Evolutionary conservation across 2,888 invertebrate species (phyloP).

Genomic region (Drosophila differens): DNA sequence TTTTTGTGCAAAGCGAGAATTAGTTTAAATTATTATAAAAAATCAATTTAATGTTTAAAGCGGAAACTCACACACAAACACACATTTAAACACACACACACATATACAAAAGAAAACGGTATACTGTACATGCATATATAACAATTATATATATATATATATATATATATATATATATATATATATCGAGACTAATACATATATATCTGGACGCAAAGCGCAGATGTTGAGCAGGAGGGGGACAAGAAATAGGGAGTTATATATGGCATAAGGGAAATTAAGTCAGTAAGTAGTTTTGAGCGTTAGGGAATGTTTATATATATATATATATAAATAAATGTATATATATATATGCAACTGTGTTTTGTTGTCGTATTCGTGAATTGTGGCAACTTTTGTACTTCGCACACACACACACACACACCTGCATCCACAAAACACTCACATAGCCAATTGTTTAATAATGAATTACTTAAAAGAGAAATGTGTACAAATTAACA

Average conservation of each 20-base stretch:
- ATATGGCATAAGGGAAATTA: slow-evolving; percentile 37
- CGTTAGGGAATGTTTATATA: slow-evolving; percentile 58
- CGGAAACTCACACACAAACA: slow-evolving; percentile 38
- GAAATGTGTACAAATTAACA: slow-evolving; percentile 78
- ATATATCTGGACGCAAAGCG: slow-evolving; percentile 71
- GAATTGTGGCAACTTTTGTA: slow-evolving; percentile 58
- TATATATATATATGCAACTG: slow-evolving; percentile 2
- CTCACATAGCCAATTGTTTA: slow-evolving; percentile 78
- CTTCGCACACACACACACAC: slow-evolving; percentile 41
- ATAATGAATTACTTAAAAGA: slow-evolving; percentile 70
- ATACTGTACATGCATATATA: slow-evolving; percentile 72
- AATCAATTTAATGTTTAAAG: slow-evolving; percentile 54
- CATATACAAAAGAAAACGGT: slow-evolving; percentile 52
- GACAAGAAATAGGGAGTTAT: slow-evolving; percentile 20
- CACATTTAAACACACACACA: slow-evolving; percentile 25
- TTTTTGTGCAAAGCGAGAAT: slow-evolving; percentile 74
- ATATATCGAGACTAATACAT: slow-evolving; percentile 21
- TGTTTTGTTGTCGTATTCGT: slow-evolving; percentile 46
- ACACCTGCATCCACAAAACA: slow-evolving; percentile 30
- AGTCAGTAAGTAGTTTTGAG: slow-evolving; percentile 56
- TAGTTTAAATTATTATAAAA: slow-evolving; percentile 76
- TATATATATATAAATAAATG: background rate
- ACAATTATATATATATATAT: slow-evolving; percentile 38
- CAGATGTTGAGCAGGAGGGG: slow-evolving; percentile 52
- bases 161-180: slow-evolving; percentile 1